Evolutionary conservation across 37 sponge, comb jelly and placozoan species (phyloP), one percentile per base, ranked within the genome.

Genomic region (Spongilla lacustris): DNA sequence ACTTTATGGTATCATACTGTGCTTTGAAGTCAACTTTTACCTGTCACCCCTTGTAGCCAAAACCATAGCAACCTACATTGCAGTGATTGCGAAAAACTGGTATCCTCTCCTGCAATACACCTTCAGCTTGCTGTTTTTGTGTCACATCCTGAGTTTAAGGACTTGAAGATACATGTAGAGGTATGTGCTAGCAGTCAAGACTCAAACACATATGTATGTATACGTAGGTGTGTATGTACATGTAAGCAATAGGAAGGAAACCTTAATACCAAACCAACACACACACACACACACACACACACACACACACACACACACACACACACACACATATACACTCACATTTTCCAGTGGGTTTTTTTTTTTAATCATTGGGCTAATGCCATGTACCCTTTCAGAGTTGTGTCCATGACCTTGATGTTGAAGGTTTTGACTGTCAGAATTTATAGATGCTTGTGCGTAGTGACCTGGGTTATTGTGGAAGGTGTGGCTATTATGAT

Each of bases 121-220:
- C 29, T 82, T 10, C 82, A 71, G 31, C 71, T 82, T 27, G 71
- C 82, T 29, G 72, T 70, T 0, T 71, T 32, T 68, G 0, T 82
- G 22, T n/a, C 69, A 33, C 28, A 34, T 71, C 25, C 70, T 37
- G 25, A 17, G 23, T 27, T 38, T 24, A 25, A 66, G 12, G 24
- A 36, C 8, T 34, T 2, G 24, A 28, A 66, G 17, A 22, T 80
- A 23, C 66, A 67, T 80, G 80, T 80, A 21, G 35, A 80, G 80
- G 80, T 77, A 30, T 10, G 21, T 17, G 11, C 37, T 6, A 31
- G 10, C 24, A 79, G 6, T n/a, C n/a, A n/a, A n/a, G n/a, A n/a
- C n/a, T 14, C 13, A 78, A 34, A 21, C 23, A 75, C 22, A 13
- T 74, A 4, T 74, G 75, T 30, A 11, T 9, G 30, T 25, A 21